Conservation (phyloP, 2,888 invertebrate species). For the Lasioglossum leucozonium region DNA sequence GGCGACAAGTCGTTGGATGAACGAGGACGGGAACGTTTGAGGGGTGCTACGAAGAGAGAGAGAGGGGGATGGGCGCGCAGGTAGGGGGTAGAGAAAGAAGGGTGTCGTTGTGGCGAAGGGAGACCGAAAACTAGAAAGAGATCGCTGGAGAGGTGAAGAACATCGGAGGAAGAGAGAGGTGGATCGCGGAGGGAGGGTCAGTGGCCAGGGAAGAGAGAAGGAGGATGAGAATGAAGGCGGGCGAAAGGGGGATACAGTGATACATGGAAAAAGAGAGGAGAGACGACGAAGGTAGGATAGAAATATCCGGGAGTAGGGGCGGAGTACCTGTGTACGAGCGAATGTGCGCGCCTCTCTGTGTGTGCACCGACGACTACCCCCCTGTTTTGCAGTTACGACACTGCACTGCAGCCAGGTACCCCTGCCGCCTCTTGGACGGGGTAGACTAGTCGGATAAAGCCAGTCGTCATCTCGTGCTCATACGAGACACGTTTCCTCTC, state of each 20-base stretch:
- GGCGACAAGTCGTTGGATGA: constrained; percentile 14
- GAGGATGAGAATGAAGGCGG: background rate
- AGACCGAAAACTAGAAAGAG: constrained; percentile 9
- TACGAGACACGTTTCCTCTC: constrained; percentile 39
- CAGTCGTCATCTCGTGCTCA: constrained; percentile 62
- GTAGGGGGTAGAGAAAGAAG: background rate
- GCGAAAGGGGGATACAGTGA: constrained; percentile 4
- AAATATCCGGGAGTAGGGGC: background rate
- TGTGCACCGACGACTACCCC: constrained; percentile 43
- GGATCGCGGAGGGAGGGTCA: constrained; percentile 1
- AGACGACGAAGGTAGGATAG: background rate
- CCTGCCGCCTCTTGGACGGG: constrained; percentile 53
- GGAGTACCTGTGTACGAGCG: background rate
- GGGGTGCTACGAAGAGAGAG: background rate
- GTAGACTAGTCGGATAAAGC: constrained; percentile 46
- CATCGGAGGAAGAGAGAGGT: background rate
- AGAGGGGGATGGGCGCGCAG: background rate
- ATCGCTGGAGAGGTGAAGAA: background rate
- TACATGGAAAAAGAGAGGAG: background rate
- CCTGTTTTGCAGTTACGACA: constrained; percentile 73
- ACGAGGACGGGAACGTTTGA: constrained; percentile 14
- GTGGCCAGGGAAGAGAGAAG: background rate
- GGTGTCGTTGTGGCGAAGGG: background rate
- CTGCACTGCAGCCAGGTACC: constrained; percentile 72
- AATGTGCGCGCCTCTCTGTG: constrained; percentile 15